These are phyloP conservation scores for Zaprionus camerounensis DNA, from an alignment of 1,140 invertebrate genomes.

Conservation along the genomic window DNA sequence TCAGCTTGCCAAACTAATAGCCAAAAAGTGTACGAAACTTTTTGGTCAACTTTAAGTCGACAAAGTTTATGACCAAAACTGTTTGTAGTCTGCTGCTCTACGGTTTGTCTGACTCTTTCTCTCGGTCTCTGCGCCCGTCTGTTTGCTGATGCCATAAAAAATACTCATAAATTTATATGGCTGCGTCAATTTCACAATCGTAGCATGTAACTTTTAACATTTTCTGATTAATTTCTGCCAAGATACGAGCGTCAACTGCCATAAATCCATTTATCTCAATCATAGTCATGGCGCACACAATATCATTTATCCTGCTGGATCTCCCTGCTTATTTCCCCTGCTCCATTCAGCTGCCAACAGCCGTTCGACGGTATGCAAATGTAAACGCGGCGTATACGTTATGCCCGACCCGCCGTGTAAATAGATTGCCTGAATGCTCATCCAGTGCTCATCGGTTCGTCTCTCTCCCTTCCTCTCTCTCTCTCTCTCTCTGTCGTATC, in stretches of 20 bases:
- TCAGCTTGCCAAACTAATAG: neutral
- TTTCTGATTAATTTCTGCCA: slow-evolving; percentile 75
- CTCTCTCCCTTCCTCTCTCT: neutral
- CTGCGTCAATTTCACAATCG: slow-evolving; percentile 76
- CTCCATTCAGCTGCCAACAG: neutral
- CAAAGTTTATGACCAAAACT: slow-evolving; percentile 23
- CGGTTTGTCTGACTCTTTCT: neutral
- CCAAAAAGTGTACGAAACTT: slow-evolving; percentile 3
- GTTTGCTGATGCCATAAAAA: slow-evolving; percentile 41
- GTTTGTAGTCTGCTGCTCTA: slow-evolving; percentile 11
- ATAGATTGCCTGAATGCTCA: slow-evolving; percentile 63
- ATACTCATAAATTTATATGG: slow-evolving; percentile 73
- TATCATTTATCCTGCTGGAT: slow-evolving; percentile 22
- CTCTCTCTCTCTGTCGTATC: slow-evolving; percentile 40
- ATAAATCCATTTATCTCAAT: slow-evolving; percentile 82
- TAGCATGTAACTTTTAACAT: slow-evolving; percentile 70
- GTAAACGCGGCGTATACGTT: slow-evolving; percentile 73
- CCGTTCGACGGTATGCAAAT: slow-evolving; percentile 59
- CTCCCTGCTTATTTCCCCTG: neutral
- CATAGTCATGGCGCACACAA: slow-evolving; percentile 60
- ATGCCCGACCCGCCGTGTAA: slow-evolving; percentile 52
- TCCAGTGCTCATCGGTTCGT: slow-evolving; percentile 27
- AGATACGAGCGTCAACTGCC: slow-evolving; percentile 61
- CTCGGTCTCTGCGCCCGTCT: slow-evolving; percentile 4
- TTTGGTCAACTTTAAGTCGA: slow-evolving; percentile 1